phyloP scores from a whole-genome alignment of 2,113 vertebrate species.

The Isichthys henryi region DNA sequence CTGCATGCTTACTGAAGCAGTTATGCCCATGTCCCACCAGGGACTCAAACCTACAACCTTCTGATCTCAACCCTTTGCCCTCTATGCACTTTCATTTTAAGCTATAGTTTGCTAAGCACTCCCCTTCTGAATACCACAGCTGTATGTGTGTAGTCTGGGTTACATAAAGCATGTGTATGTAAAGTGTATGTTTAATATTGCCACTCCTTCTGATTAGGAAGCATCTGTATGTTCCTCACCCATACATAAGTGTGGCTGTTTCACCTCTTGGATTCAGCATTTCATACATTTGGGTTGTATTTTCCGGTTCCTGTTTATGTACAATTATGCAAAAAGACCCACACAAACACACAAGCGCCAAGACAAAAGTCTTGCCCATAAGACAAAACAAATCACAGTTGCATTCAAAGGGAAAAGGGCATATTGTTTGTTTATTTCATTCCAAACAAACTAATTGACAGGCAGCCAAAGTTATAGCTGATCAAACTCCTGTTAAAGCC shows the following conservation, averaged over 20 bases:
- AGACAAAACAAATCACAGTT: not conserved
- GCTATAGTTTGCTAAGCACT: not conserved
- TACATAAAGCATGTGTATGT: not conserved
- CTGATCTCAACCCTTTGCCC: not conserved
- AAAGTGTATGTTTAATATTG: not conserved
- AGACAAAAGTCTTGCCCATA: not conserved
- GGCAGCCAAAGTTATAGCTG: constrained; percentile 55
- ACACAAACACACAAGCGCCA: not conserved
- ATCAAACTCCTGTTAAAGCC: constrained; percentile 52
- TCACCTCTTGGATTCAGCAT: not conserved
- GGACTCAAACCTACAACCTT: constrained; percentile 1
- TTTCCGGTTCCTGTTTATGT: not conserved
- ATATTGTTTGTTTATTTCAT: constrained; percentile 35
- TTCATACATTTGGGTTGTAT: not conserved
- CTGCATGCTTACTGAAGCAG: not conserved
- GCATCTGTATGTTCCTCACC: not conserved
- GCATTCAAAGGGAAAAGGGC: constrained; percentile 2
- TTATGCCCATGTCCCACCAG: not conserved
- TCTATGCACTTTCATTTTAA: not conserved
- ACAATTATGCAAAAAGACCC: not conserved
- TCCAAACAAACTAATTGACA: constrained; percentile 36
- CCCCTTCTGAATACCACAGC: not conserved
- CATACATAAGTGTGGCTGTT: not conserved
- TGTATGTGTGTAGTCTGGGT: not conserved
- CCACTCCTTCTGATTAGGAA: not conserved